A percentile compares a stretch with the other conserved stretches of the same genome.
These are phyloP conservation scores for Oncorhynchus mykiss DNA, from an alignment of 2,113 vertebrate species.

Conservation along the genomic window DNA sequence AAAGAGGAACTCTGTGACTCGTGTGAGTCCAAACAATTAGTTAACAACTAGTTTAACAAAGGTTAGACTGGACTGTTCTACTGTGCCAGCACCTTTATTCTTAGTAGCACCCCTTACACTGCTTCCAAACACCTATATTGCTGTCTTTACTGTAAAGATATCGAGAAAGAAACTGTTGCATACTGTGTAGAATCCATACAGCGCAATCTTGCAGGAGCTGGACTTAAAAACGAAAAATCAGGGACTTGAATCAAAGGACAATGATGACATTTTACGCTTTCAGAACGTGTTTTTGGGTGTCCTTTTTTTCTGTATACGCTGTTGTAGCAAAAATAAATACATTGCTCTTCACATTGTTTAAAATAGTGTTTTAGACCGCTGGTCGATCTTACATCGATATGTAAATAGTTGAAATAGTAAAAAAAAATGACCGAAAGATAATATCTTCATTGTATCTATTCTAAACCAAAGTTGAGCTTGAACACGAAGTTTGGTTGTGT, in stretches of 20 bases:
- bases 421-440: constrained; percentile 55
- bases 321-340: constrained; percentile 75
- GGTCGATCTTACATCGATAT: constrained; percentile 82
- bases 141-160: constrained; percentile 75
- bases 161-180: constrained; percentile 68
- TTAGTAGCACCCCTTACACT: constrained; percentile 71
- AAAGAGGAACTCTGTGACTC: constrained; percentile 56
- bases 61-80: constrained; percentile 65
- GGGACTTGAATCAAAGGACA: constrained; percentile 77
- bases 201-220: constrained; percentile 77
- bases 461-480: constrained; percentile 83
- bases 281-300: constrained; percentile 72
- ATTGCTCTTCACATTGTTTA: constrained; percentile 74
- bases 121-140: constrained; percentile 73
- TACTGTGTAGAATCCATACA: constrained; percentile 77
- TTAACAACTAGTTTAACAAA: constrained; percentile 65
- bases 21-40: constrained; percentile 63
- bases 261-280: constrained; percentile 76
- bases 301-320: constrained; percentile 65
- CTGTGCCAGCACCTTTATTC: constrained; percentile 69
- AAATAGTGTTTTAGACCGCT: constrained; percentile 80
- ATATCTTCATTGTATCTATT: constrained; percentile 77
- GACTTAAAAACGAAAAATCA: constrained; percentile 74
- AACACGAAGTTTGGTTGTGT: constrained; percentile 80
- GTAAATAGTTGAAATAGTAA: constrained; percentile 70